Evolutionary conservation across 2,888 invertebrate genomes (phyloP), one percentile per base, ranked within the genome.

Genomic region (Itoplectis maculator): DNA sequence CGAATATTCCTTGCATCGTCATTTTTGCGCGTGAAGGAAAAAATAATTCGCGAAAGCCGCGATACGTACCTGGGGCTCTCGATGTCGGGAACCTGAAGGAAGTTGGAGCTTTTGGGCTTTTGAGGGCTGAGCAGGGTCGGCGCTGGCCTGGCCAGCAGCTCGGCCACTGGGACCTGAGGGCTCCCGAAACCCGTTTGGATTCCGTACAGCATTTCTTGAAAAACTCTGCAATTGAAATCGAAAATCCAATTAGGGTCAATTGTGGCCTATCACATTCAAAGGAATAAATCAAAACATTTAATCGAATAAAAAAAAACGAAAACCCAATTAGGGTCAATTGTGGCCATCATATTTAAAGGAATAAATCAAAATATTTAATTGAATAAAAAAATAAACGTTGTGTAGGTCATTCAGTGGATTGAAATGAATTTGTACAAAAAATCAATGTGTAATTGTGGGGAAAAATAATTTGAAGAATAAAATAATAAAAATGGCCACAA

Each of bases 161-260:
- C 98, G 0, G 97, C 98, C 2, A 98, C 98, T 0, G 98, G 98
- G 84, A 98, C 97, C 94, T 98, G 98, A 0, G 98, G 98, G 63
- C 97, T 98, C 3, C 98, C 98, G 91, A 98, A 98, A 70, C 98
- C 98, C 0, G 97, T 97, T 92, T 98, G 97, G 89, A 98, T 98
- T 78, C 98, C 98, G 92, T 98, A 98, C 68, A 98, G 93, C 98
- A 98, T 98, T 94, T 98, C 98, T 94, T 98, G 97, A 92, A 96
- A 97, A n/a, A 97, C 97, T 88, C 97, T 96, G 93, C 0, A 91
- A 82, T 66, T 66, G 13, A 63, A 59, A 20, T 35, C n/a, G n/a
- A n/a, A n/a, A n/a, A n/a, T n/a, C n/a, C n/a, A n/a, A n/a, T 51
- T 66, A 42, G 73, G 20, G 23, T 11, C 29, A 40, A 56, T n/a